Evolutionary conservation across 1,140 invertebrate genomes (phyloP), one percentile per base, ranked within the genome.

Genomic region (Choristoneura fumiferana): DNA sequence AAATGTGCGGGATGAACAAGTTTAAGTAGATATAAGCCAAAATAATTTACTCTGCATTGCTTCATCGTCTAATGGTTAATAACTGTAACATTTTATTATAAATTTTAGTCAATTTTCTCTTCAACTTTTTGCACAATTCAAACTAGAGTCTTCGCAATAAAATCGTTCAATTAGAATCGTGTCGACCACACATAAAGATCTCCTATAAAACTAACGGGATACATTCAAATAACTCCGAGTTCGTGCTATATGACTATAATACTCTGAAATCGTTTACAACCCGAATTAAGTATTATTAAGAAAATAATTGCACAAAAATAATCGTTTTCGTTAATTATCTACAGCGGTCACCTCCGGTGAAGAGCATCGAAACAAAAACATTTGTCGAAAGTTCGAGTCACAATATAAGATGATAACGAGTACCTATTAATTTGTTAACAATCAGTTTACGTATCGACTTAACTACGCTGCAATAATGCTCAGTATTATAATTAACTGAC

Each of bases 201-300:
- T 71, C 67, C 74, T 70, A 76, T 83, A 77, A 81, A 84, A 78
- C 78, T 66, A 82, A 84, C 81, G 78, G 81, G 71, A 69, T 67
- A 54, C 62, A 29, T 63, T 66, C 57, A 65, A 67, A 73, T 70
- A 65, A 60, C 70, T 72, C 61, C 64, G 67, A 52, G 68, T 81
- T 77, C 83, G 83, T 86, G 83, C 63, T 71, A 64, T 77, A 78
- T 72, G 73, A 69, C 76, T 65, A 83, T 86, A 81, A 83, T 73
- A 70, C 76, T 78, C 62, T 45, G 37, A 74, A 68, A 53, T 74
- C 67, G 65, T 82, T 86, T 82, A 80, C 71, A 67, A 71, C 76
- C 70, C 60, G 61, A 74, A 79, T 80, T 80, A 78, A 75, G 57
- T 71, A 65, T 62, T 68, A 62, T 70, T 57, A 29, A 29, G 22